Evolutionary conservation across 2,797 vertebrate species (phyloP).

Genomic region (Tolypeutes matacus): DNA sequence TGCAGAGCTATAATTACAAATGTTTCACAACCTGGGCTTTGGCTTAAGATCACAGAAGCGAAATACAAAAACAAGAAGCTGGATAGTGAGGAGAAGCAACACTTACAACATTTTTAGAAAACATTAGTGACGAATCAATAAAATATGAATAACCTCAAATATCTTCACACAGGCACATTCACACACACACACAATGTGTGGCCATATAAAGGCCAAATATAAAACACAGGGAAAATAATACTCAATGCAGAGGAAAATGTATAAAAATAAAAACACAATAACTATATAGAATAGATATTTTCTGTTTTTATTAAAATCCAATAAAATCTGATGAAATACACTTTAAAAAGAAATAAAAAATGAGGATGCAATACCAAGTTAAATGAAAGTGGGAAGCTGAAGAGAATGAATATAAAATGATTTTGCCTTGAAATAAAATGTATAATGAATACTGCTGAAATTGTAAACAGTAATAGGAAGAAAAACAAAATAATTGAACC

Average conservation of each 20-base stretch:
- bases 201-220: neutral
- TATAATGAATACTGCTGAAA: neutral
- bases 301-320: constrained; percentile 41
- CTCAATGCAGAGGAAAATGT: neutral
- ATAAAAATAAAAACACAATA: neutral
- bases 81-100: neutral
- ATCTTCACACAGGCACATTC: neutral
- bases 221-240: neutral
- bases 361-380: neutral
- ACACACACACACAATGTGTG: neutral
- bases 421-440: constrained; percentile 30
- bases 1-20: neutral
- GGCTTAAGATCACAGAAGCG: neutral
- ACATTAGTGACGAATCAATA: neutral
- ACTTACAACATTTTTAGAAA: neutral
- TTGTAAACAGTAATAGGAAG: neutral
- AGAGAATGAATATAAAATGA: neutral
- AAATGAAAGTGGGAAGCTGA: neutral
- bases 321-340: neutral
- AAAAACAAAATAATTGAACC: neutral
- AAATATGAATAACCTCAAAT: neutral
- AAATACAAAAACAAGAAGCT: neutral
- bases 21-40: neutral
- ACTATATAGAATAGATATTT: neutral
- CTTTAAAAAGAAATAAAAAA: neutral